phyloP scores from a whole-genome alignment of 2,113 vertebrate genomes.

The Mobula hypostoma region DNA sequence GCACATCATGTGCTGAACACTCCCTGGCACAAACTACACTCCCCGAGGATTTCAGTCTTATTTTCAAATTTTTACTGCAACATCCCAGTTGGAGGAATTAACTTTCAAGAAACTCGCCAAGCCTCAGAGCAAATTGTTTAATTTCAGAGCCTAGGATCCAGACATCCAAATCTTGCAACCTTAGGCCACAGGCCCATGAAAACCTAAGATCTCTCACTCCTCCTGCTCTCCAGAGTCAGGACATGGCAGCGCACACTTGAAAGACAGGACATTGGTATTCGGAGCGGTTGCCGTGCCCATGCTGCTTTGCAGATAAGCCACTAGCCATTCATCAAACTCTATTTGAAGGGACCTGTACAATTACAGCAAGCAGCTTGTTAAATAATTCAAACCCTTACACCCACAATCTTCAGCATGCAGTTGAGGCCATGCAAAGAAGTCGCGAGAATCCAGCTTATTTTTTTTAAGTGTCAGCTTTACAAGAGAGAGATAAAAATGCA shows the following conservation, averaged over 20 bases:
- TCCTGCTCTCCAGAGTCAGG: neutral
- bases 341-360: neutral
- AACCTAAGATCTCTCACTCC: neutral
- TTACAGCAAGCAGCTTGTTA: neutral
- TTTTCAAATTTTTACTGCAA: neutral
- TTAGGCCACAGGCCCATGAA: neutral
- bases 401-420: neutral
- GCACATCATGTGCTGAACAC: neutral
- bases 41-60: neutral
- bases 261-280: conserved; percentile 19
- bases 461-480: neutral
- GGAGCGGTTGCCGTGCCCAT: neutral
- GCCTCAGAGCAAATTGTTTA: neutral
- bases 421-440: neutral
- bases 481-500: neutral
- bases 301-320: conserved; percentile 17
- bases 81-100: neutral
- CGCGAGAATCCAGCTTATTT: neutral
- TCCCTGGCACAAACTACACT: neutral
- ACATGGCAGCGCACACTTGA: neutral
- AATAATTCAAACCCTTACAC: neutral
- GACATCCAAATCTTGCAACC: neutral
- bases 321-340: neutral
- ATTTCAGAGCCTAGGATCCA: neutral
- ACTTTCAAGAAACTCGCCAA: neutral